Conservation (phyloP, 2,888 invertebrate species). For the Tholera decimalis region DNA sequence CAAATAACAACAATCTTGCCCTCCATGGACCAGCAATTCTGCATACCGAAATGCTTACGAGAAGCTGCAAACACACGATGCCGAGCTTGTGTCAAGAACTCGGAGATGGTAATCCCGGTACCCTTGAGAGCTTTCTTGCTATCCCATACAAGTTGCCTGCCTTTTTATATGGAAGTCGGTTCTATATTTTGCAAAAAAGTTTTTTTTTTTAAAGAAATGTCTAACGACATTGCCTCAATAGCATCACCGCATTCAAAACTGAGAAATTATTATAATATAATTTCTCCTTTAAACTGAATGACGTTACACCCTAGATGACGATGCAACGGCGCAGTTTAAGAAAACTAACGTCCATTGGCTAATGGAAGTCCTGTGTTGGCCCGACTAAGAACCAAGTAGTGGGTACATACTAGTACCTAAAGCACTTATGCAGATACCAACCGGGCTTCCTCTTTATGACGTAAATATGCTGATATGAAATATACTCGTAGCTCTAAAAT, state of each 20-base stretch:
- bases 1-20: too few relatives aligned
- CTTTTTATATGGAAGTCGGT: too few relatives aligned
- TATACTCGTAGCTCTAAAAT: neutral
- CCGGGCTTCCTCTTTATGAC: constrained; percentile 27
- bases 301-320: constrained; percentile 37
- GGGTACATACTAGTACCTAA: constrained; percentile 21
- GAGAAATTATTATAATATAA: neutral
- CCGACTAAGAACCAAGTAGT: constrained; percentile 10
- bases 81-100: too few relatives aligned
- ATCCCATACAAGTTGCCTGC: too few relatives aligned
- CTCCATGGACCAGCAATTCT: too few relatives aligned
- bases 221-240: neutral
- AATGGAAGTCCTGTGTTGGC: constrained; percentile 83
- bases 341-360: constrained; percentile 76
- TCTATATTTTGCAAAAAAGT: too few relatives aligned
- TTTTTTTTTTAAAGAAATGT: too few relatives aligned
- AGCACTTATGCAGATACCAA: constrained; percentile 48
- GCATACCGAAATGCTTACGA: too few relatives aligned
- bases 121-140: too few relatives aligned
- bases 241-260: neutral
- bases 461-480: constrained; percentile 22
- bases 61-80: too few relatives aligned
- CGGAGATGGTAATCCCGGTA: too few relatives aligned
- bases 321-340: constrained; percentile 62
- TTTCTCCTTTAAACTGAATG: constrained; percentile 15